A percentile compares a stretch with the other conserved stretches of the same genome.
Evolutionary conservation across 1,140 invertebrate genomes (phyloP).

Genomic region (Cyclargus thomasi): DNA sequence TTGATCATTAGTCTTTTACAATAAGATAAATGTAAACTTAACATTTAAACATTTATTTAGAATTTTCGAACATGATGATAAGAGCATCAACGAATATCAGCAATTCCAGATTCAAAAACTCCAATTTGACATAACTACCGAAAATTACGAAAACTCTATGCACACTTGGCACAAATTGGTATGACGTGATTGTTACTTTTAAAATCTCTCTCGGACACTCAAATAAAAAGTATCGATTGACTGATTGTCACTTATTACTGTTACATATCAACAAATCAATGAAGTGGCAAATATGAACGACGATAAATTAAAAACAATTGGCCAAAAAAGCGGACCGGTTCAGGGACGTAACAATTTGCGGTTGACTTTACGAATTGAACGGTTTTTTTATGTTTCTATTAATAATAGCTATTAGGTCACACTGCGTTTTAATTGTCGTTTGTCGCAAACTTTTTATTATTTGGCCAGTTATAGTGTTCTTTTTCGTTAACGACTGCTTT

Average conservation of each 20-base stretch:
- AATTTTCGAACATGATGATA: too few species aligned
- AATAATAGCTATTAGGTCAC: constrained; percentile 11
- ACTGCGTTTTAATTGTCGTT: constrained; percentile 15
- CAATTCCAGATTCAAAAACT: too few species aligned
- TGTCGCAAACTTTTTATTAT: too few species aligned
- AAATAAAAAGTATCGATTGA: neutral
- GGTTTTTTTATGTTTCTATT: constrained; percentile 15
- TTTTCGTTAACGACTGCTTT: too few species aligned
- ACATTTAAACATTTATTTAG: too few species aligned
- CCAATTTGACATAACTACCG: too few species aligned
- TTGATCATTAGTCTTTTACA: too few species aligned
- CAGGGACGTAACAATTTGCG: constrained; percentile 16
- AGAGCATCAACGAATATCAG: too few species aligned
- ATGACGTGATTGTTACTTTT: neutral
- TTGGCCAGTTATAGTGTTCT: too few species aligned
- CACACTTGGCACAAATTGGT: neutral
- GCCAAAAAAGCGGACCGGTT: constrained; percentile 21
- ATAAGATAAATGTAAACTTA: too few species aligned
- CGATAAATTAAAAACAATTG: constrained; percentile 24
- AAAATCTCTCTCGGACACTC: neutral
- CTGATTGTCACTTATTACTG: constrained; percentile 11
- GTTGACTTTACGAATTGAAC: constrained; percentile 6
- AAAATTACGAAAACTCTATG: too few species aligned
- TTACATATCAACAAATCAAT: constrained; percentile 17
- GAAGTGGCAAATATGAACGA: constrained; percentile 11